Evolutionary conservation across 2,113 vertebrate species (phyloP).

Genomic region (Crotophaga sulcirostris): DNA sequence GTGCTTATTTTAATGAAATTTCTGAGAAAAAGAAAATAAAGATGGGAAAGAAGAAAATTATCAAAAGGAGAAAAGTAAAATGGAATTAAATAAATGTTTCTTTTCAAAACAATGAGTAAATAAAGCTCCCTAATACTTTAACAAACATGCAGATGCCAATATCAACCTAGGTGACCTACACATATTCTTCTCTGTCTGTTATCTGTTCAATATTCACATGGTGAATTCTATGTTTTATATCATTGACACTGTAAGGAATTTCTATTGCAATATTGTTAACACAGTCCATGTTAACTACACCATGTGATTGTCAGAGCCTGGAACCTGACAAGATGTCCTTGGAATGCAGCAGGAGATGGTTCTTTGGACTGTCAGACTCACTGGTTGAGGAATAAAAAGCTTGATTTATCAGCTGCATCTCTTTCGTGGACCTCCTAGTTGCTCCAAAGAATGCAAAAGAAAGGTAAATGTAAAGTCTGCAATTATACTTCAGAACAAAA

Average conservation of each 20-base stretch:
- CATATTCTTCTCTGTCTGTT: background rate
- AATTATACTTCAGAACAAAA: background rate
- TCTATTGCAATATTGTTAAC: background rate
- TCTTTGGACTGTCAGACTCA: background rate
- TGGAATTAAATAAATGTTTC: background rate
- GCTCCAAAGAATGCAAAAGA: background rate
- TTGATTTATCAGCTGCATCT: background rate
- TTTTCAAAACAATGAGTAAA: background rate
- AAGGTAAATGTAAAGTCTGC: background rate
- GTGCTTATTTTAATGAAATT: background rate
- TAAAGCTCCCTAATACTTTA: background rate
- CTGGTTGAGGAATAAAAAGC: background rate
- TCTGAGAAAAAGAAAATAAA: background rate
- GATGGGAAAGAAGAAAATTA: background rate
- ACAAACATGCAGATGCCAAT: background rate
- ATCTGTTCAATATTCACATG: background rate
- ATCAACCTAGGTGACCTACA: background rate
- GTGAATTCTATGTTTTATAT: background rate
- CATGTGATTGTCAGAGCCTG: background rate
- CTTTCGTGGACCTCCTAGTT: background rate
- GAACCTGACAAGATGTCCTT: background rate
- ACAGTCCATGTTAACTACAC: background rate
- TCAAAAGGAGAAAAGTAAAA: background rate
- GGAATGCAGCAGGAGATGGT: background rate
- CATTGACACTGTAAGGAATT: background rate